Percentiles rank a stretch among this genome's conserved stretches.
phyloP scores from a whole-genome alignment of 2,888 invertebrate genomes.

The Callosobruchus maculatus region DNA sequence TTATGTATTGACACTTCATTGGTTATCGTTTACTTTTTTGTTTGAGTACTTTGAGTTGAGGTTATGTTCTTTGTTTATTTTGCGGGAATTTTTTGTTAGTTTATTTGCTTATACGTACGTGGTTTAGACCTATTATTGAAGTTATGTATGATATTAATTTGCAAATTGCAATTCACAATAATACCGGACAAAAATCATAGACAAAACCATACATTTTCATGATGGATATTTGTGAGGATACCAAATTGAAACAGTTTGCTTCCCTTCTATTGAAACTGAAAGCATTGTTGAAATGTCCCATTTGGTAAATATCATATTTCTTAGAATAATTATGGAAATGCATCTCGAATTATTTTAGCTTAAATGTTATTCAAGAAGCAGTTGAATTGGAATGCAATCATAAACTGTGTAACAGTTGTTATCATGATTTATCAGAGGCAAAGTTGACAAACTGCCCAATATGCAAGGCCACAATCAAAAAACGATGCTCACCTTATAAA shows the following conservation, averaged over 20 bases:
- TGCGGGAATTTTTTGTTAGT: no score
- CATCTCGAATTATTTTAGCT: constrained; percentile 9
- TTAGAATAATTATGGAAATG: neutral
- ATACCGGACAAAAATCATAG: no score
- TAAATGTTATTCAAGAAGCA: constrained; percentile 15
- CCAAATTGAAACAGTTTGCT: neutral
- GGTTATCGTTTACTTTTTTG: no score
- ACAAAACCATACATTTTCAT: no score
- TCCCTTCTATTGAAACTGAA: neutral
- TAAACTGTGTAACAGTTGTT: constrained; percentile 14
- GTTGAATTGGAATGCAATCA: constrained; percentile 18
- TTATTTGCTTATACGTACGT: no score
- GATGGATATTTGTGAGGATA: neutral
- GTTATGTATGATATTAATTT: no score
- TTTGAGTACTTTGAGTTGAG: no score
- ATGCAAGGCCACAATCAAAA: constrained; percentile 13
- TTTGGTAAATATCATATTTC: neutral
- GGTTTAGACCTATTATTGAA: no score
- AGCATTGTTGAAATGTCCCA: constrained; percentile 13
- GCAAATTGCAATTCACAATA: no score
- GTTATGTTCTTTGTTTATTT: no score
- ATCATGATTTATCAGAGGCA: constrained; percentile 5
- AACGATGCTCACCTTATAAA: constrained; percentile 11
- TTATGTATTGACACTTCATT: no score
- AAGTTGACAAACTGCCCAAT: constrained; percentile 14